Percentiles rank a stretch among this genome's conserved stretches.
Conservation (phyloP, 2,888 invertebrate genomes). For the Flexamia atlantica region DNA sequence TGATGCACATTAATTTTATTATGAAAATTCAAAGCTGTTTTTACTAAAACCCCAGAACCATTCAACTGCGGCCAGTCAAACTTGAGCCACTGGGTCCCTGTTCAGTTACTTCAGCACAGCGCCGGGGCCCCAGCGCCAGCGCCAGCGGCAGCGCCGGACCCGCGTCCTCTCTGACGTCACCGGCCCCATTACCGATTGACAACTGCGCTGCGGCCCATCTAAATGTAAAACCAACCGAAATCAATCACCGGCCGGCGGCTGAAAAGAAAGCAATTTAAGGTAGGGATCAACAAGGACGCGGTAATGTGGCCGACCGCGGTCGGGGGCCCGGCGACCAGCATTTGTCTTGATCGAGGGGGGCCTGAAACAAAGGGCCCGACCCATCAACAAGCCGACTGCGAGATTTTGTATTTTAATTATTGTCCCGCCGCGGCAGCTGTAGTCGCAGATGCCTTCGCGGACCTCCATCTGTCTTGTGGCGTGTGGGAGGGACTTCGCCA, state of each 20-base stretch:
- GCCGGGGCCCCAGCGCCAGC: neutral
- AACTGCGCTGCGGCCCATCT: constrained; percentile 50
- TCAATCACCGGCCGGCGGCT: constrained; percentile 53
- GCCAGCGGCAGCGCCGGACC: neutral
- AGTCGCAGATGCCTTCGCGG: constrained; percentile 24
- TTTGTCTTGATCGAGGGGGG: constrained; percentile 63
- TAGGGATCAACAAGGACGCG: constrained; percentile 52
- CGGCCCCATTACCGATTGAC: constrained; percentile 46
- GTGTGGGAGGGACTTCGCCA: constrained; percentile 30
- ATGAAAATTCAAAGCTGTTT: too few relatives aligned
- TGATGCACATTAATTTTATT: too few relatives aligned
- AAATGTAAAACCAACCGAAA: constrained; percentile 60
- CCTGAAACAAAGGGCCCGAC: constrained; percentile 61
- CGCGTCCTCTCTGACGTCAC: constrained; percentile 7
- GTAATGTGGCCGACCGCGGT: constrained; percentile 52
- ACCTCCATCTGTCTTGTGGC: constrained; percentile 41
- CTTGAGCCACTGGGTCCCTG: too few relatives aligned
- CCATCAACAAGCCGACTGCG: constrained; percentile 48
- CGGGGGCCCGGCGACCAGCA: constrained; percentile 48
- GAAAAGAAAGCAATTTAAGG: constrained; percentile 59
- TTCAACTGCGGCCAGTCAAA: too few relatives aligned
- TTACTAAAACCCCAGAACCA: too few relatives aligned
- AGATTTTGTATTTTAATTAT: constrained; percentile 60
- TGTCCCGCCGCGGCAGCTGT: constrained; percentile 32
- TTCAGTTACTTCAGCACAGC: neutral